phyloP scores from a whole-genome alignment of 2,797 vertebrate species.

The Brachymystax lenok region DNA sequence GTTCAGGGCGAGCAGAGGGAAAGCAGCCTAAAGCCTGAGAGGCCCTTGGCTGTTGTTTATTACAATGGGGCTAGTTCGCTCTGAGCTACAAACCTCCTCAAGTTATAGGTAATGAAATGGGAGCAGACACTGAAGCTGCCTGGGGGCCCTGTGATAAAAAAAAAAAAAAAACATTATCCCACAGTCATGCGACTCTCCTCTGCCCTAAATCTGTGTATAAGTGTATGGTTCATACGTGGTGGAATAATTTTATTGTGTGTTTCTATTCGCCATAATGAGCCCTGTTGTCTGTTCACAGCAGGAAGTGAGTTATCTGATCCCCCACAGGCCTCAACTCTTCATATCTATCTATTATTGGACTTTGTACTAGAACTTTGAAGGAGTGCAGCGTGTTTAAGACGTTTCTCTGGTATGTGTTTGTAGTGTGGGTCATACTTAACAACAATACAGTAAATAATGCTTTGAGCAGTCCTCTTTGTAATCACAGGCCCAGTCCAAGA shows the following conservation, averaged over 20 bases:
- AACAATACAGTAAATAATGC: neutral
- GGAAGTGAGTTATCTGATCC: neutral
- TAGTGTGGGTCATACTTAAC: neutral
- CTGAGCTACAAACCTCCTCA: constrained; percentile 65
- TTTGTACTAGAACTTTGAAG: neutral
- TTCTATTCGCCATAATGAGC: neutral
- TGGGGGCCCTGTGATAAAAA: constrained; percentile 60
- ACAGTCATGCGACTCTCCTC: constrained; percentile 40
- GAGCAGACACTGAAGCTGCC: constrained; percentile 63
- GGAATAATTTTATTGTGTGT: constrained; percentile 28
- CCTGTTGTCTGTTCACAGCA: constrained; percentile 5
- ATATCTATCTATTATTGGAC: neutral
- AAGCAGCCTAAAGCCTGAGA: constrained; percentile 55
- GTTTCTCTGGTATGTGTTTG: neutral
- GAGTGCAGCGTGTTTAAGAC: neutral
- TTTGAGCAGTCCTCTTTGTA: neutral
- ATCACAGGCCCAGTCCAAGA: neutral
- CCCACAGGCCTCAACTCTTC: neutral
- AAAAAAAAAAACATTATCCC: constrained; percentile 60
- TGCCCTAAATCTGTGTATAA: constrained; percentile 37
- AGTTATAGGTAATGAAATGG: constrained; percentile 67
- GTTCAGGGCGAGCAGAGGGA: constrained; percentile 43
- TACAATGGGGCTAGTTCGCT: constrained; percentile 66
- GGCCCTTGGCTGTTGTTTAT: constrained; percentile 75
- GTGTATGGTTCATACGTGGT: constrained; percentile 29